Conservation (phyloP, 2,113 vertebrate species). For the Tupaia chinensis region DNA sequence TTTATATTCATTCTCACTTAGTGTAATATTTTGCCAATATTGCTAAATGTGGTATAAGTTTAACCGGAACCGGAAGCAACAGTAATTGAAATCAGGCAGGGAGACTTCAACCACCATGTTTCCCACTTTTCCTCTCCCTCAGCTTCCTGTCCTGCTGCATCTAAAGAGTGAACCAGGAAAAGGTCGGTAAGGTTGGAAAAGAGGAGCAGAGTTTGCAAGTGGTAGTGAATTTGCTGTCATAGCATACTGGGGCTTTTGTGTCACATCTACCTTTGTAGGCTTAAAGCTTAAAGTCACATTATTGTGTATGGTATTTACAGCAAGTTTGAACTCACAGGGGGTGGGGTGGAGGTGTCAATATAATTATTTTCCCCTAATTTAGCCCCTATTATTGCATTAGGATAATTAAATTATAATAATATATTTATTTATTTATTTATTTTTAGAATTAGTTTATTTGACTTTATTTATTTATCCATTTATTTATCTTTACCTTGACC, state of each 20-base stretch:
- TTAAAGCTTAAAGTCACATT: background rate
- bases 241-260: background rate
- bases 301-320: conserved; percentile 9
- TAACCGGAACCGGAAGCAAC: background rate
- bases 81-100: background rate
- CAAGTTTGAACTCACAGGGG: background rate
- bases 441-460: too few species aligned
- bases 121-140: background rate
- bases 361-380: background rate
- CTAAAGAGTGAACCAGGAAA: background rate
- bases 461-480: too few species aligned
- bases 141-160: background rate
- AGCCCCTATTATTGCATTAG: background rate
- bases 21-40: background rate
- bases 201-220: background rate
- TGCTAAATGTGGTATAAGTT: background rate
- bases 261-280: background rate
- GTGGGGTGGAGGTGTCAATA: background rate
- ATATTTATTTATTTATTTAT: background rate
- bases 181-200: background rate
- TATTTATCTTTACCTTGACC: too few species aligned
- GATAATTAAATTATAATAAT: conserved; percentile 40
- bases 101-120: background rate
- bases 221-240: background rate
- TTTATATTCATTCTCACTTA: background rate